Base-by-base conservation (phyloP, 2,888 invertebrate species). In the Hartigia nigra region DNA sequence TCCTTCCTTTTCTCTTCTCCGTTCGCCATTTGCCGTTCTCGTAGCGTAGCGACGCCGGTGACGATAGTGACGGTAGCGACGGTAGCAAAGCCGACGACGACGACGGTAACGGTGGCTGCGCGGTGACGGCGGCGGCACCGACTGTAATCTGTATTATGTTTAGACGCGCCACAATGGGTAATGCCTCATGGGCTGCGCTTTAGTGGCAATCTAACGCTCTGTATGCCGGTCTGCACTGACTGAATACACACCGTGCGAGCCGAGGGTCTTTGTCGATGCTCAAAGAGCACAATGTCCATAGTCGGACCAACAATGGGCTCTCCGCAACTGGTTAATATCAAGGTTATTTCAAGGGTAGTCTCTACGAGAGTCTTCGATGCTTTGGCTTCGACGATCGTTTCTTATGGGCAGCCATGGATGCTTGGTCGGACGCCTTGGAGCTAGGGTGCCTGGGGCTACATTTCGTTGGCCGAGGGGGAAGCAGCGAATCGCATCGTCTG, bases 281-380 rank as follows among this genome's bases (percentile, higher is more conserved):
- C 86, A 89, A 89, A 89, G 88, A 88, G 88, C 85, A 88, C 88
- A 89, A 89, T 89, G 86, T 89, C 88, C 87, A 88, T 88, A 87
- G 88, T 88, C 78, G 80, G 78, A 39, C 82, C 85, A 86, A 89
- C 89, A 89, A 89, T 89, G 86, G 88, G 81, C 86, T 84, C 86
- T 88, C 85, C 84, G 86, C 88, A 83, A 87, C 87, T 88, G 88
- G 86, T 89, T 89, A 88, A 89, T 88, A 88, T 89, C 88, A 89
- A 89, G 90, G 89, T 88, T 88, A 86, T 86, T 86, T 86, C 85
- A 87, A 88, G 87, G 87, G 87, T 88, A 86, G 85, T 84, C 86
- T 81, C 80, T 74, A 81, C 81, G 81, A 79, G 72, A 23, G 76
- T 55, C 23, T 55, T 55, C 39, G 39, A 55, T 23, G 39, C 39